These are phyloP conservation scores for Coranthus polyacanthus DNA, from an alignment of 2,797 vertebrate species.

Conservation along the genomic window DNA sequence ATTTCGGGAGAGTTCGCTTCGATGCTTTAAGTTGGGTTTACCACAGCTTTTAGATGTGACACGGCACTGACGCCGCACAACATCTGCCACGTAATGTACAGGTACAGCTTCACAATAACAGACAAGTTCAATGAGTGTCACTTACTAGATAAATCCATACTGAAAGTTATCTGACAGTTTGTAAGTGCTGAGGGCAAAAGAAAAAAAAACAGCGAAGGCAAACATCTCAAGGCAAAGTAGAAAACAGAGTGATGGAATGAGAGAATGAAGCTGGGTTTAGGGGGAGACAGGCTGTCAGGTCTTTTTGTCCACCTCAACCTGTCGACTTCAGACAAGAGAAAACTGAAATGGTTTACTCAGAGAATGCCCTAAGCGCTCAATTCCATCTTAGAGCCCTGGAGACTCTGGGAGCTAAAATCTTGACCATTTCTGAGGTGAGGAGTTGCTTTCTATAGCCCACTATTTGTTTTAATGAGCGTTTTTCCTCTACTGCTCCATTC, in stretches of 20 bases:
- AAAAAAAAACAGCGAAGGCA: constrained; percentile 29
- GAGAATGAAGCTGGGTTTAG: constrained; percentile 51
- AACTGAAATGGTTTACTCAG: constrained; percentile 73
- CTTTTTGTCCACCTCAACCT: constrained; percentile 75
- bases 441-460: constrained; percentile 39
- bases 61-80: constrained; percentile 21
- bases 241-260: constrained; percentile 69
- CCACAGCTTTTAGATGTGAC: constrained; percentile 12
- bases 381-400: constrained; percentile 55
- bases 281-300: constrained; percentile 68
- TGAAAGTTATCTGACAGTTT: constrained; percentile 71
- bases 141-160: constrained; percentile 60
- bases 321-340: constrained; percentile 76
- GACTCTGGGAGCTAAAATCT: constrained; percentile 36
- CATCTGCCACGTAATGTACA: constrained; percentile 55
- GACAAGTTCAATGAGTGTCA: constrained; percentile 53
- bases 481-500: constrained; percentile 6
- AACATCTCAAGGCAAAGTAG: constrained; percentile 71
- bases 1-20: constrained; percentile 10
- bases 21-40: constrained; percentile 16
- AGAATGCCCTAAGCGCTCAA: constrained; percentile 70
- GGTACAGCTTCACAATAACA: constrained; percentile 42
- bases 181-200: constrained; percentile 50
- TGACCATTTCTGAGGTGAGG: constrained; percentile 60
- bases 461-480: constrained; percentile 77